Conservation (phyloP, 1,140 invertebrate species). For the Brachionus calyciflorus region DNA sequence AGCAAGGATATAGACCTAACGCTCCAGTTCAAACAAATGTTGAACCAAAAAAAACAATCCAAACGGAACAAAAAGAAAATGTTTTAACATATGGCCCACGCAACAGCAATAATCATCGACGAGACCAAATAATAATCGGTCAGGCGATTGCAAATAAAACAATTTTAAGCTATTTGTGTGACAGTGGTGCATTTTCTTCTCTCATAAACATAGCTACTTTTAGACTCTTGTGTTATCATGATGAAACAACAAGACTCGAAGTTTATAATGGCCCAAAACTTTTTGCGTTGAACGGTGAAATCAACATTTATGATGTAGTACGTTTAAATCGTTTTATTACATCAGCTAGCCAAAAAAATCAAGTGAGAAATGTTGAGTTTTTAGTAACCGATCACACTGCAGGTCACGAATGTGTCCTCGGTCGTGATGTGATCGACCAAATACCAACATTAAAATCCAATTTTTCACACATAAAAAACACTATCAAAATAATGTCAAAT, state of each 20-base stretch:
- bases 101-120: no score
- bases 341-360: not conserved
- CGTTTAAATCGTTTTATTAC: not conserved
- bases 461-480: not conserved
- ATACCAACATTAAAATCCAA: not conserved
- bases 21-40: no score
- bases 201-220: not conserved
- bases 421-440: not conserved
- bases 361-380: not conserved
- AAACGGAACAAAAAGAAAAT: not conserved
- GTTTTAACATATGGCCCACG: no score
- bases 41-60: not conserved
- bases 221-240: not conserved
- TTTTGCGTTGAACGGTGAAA: not conserved
- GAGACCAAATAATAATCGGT: not conserved
- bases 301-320: not conserved
- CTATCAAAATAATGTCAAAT: not conserved
- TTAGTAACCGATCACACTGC: not conserved
- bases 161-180: not conserved
- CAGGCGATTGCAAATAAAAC: not conserved
- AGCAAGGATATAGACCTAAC: no score
- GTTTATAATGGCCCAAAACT: not conserved
- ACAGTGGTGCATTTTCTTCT: not conserved
- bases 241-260: not conserved
- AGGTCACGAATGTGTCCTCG: not conserved